phyloP scores from a whole-genome alignment of 2,797 vertebrate genomes.

The Taenioides sp. region DNA sequence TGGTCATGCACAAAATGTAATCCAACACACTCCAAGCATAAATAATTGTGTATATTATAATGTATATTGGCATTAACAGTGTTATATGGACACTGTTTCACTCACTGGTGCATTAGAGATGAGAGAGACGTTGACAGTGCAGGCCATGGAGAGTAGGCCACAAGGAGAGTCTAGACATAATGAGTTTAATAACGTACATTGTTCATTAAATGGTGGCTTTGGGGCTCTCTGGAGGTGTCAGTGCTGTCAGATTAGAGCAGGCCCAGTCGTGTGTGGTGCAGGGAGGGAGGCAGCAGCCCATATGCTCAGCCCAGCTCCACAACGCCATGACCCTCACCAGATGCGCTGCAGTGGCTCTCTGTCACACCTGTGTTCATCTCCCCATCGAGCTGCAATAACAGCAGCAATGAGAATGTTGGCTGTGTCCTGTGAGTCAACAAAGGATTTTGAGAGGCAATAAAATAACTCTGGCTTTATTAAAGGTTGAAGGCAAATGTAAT shows the following conservation, averaged over 20 bases:
- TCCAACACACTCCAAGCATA: no score
- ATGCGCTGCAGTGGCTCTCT: slow-evolving; percentile 64
- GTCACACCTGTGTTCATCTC: slow-evolving; percentile 66
- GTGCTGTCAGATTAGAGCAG: slow-evolving; percentile 70
- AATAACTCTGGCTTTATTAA: slow-evolving; percentile 36
- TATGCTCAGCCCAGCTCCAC: slow-evolving; percentile 68
- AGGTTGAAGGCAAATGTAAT: slow-evolving; percentile 10
- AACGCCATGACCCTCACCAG: slow-evolving; percentile 71
- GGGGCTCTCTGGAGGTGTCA: slow-evolving; percentile 67
- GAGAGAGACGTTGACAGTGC: slow-evolving; percentile 22
- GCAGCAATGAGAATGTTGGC: slow-evolving; percentile 44
- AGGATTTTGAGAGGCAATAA: slow-evolving; percentile 22
- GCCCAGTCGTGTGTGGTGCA: slow-evolving; percentile 64
- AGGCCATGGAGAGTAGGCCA: slow-evolving; percentile 41
- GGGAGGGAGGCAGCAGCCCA: slow-evolving; percentile 55
- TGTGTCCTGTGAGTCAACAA: slow-evolving; percentile 40
- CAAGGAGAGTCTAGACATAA: slow-evolving; percentile 61
- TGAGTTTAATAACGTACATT: slow-evolving; percentile 70
- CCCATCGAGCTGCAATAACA: slow-evolving; percentile 39
- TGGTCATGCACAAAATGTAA: no score
- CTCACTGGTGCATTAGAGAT: not conserved
- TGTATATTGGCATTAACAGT: not conserved
- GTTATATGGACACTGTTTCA: not conserved
- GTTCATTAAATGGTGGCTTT: slow-evolving; percentile 75
- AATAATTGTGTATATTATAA: no score